Conservation (phyloP, 2,797 vertebrate genomes). For the Microcaecilia unicolor region DNA sequence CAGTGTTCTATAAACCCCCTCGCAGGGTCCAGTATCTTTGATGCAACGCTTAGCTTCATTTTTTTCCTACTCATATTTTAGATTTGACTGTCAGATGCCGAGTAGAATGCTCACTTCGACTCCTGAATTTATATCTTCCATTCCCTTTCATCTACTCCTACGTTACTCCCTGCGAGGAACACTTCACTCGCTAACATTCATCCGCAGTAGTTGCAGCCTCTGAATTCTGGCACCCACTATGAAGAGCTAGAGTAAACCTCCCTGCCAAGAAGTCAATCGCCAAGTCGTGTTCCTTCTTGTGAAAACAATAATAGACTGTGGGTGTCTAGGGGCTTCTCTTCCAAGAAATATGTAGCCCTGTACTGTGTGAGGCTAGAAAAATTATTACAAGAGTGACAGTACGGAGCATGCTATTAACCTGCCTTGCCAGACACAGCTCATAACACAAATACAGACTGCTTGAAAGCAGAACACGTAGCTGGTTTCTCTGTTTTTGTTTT, state of each 20-base stretch:
- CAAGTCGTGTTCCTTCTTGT: conserved; percentile 48
- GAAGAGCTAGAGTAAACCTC: conserved; percentile 38
- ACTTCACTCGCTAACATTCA: conserved; percentile 38
- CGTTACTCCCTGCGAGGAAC: conserved; percentile 25
- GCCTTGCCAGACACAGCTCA: no score
- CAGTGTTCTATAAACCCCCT: no score
- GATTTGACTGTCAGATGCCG: no score
- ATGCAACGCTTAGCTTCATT: no score
- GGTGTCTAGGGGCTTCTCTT: conserved; percentile 46
- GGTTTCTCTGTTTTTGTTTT: no score
- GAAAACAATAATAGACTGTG: conserved; percentile 51
- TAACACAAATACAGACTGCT: no score
- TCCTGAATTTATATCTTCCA: no score
- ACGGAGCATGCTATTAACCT: no score
- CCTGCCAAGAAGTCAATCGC: conserved; percentile 40
- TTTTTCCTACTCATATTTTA: no score
- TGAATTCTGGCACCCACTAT: conserved; percentile 30
- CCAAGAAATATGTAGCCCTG: conserved; percentile 49
- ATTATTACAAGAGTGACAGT: conserved; percentile 38
- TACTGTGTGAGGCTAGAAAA: conserved; percentile 38
- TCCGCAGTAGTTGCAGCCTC: conserved; percentile 31
- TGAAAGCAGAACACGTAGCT: no score
- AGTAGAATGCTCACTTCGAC: no score
- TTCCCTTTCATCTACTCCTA: conserved; percentile 28
- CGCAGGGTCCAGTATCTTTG: no score